Base-by-base conservation (phyloP, 2,797 vertebrate genomes). In the Lacerta bilineata region DNA sequence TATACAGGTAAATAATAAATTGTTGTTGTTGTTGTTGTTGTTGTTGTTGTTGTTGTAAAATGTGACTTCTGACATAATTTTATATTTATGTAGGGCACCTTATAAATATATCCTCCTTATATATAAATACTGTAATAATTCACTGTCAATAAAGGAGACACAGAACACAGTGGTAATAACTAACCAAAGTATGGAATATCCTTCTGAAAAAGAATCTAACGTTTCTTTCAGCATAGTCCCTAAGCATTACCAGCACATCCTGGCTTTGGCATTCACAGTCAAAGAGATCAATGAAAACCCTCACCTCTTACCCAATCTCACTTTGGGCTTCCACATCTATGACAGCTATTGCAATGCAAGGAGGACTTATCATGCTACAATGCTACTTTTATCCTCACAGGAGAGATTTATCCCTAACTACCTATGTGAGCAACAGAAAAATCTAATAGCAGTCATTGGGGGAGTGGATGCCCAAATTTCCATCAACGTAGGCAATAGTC, bases 231-330 rank as follows among this genome's bases (percentile, higher is more conserved):
- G 80, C 25, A 13, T 69, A 18, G 17, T 83, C 27, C 25, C 39
- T 69, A 83, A 83, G 64, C 66, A 83, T 83, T 83, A 83, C 39
- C 80, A 83, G 80, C 80, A 83, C 27, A 83, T 83, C 39, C 27
- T 69, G 39, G 80, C 80, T 41, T 83, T 83, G 64, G 27, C 68
- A 68, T 83, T 69, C 46, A 27, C 80, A 7, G 80, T 69, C 46
- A 83, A 69, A 23, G 39, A 83, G 39, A 69, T 83, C 39, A 83
- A 83, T 11, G 80, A 83, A 83, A 83, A 83, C 8, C 15, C 39
- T 29, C 80, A 69, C 39, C n/a, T 83, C n/a, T 83, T 83, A 83
- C 29, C 64, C 39, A 83, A 83, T 69, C 15, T 83, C 27, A 83
- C 80, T 2, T 46, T 83, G 80, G 80, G 80, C 27, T 83, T 83